Conservation (phyloP, 2,113 vertebrate species). For the Synchiropus splendidus region DNA sequence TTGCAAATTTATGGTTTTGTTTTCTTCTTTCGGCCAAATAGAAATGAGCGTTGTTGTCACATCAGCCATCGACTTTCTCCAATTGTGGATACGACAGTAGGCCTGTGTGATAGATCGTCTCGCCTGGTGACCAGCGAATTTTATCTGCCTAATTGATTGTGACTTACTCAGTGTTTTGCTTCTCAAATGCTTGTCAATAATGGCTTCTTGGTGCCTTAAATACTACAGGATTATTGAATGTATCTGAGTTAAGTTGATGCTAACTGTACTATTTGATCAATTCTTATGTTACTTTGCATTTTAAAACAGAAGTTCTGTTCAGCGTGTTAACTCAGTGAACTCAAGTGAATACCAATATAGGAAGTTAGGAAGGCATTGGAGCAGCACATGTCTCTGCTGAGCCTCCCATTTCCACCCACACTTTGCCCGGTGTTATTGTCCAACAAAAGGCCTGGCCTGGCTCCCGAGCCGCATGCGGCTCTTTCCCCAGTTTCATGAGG, state of each 20-base stretch:
- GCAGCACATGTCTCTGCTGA: too few species aligned
- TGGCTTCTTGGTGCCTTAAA: slow-evolving; percentile 24
- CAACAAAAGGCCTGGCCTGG: too few species aligned
- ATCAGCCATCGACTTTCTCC: slow-evolving; percentile 39
- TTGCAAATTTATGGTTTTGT: slow-evolving; percentile 59
- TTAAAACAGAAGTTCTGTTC: too few species aligned
- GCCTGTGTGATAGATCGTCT: slow-evolving; percentile 14
- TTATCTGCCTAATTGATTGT: slow-evolving; percentile 40
- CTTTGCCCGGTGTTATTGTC: too few species aligned
- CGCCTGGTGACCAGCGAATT: slow-evolving; percentile 12
- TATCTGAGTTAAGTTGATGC: neutral
- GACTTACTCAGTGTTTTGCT: slow-evolving; percentile 43
- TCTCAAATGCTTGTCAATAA: slow-evolving; percentile 31
- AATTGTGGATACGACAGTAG: slow-evolving; percentile 12
- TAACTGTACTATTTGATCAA: too few species aligned
- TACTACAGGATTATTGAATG: slow-evolving; percentile 12
- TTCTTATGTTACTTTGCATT: too few species aligned
- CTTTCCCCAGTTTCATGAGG: too few species aligned
- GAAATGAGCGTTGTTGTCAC: slow-evolving; percentile 46
- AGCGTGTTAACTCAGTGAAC: too few species aligned
- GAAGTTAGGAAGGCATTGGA: too few species aligned
- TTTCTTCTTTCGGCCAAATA: slow-evolving; percentile 56
- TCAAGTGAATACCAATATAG: too few species aligned
- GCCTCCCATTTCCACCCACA: too few species aligned
- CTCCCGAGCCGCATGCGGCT: too few species aligned